These are phyloP conservation scores for Rostratula benghalensis DNA, from an alignment of 2,113 vertebrate species.

Conservation along the genomic window DNA sequence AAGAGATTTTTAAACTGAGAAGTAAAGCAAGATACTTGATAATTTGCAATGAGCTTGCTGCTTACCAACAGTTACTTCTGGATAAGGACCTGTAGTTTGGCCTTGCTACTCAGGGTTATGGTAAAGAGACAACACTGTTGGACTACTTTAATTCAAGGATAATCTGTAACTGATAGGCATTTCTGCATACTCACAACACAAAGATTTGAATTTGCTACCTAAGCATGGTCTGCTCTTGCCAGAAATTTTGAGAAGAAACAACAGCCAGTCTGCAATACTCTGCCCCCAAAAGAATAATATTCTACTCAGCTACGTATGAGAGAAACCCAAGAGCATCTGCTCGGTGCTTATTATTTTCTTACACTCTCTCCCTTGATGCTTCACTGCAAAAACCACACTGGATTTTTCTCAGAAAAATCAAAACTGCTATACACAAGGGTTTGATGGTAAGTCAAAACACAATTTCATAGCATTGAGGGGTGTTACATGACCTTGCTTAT, in stretches of 20 bases:
- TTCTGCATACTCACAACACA: background rate
- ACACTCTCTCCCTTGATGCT: background rate
- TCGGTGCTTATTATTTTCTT: background rate
- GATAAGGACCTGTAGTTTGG: background rate
- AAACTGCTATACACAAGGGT: background rate
- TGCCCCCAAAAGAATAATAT: background rate
- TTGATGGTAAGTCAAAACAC: background rate
- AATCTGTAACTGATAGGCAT: background rate
- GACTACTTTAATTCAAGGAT: background rate
- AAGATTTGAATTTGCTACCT: background rate
- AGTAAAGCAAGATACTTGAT: background rate
- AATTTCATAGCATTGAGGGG: background rate
- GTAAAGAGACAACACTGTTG: background rate
- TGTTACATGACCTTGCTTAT: background rate
- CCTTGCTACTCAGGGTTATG: background rate
- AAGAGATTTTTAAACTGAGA: background rate
- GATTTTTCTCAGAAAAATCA: background rate
- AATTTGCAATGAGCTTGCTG: background rate
- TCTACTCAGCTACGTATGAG: rapidly evolving
- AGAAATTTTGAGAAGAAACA: background rate
- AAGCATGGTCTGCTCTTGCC: background rate
- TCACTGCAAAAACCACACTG: background rate
- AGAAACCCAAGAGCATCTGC: background rate
- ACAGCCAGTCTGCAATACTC: background rate
- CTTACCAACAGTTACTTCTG: background rate